These are phyloP conservation scores for Microplitis manilae DNA, from an alignment of 2,888 invertebrate genomes.

Conservation along the genomic window DNA sequence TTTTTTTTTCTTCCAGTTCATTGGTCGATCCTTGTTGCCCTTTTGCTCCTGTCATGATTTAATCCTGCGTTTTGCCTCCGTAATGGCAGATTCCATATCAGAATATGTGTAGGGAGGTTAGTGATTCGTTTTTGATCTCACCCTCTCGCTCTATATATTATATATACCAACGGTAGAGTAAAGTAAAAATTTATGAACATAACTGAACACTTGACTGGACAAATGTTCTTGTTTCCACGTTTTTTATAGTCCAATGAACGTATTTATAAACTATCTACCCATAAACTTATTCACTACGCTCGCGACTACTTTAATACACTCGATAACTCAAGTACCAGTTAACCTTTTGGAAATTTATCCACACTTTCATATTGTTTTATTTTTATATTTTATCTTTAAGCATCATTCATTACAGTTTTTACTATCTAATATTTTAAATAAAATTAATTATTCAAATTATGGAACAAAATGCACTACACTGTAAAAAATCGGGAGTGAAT, in stretches of 20 bases:
- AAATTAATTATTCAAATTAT: no score
- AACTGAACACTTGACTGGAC: constrained; percentile 1
- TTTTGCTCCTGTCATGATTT: constrained; percentile 60
- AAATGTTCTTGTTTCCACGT: not conserved
- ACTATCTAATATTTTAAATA: no score
- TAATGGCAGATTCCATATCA: constrained; percentile 42
- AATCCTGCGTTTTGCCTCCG: constrained; percentile 63
- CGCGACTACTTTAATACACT: not conserved
- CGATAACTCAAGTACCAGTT: not conserved
- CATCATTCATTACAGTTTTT: not conserved
- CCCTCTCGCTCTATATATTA: constrained; percentile 19
- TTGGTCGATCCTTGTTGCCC: constrained; percentile 58
- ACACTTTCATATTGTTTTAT: not conserved
- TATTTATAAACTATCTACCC: not conserved
- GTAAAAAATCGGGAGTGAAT: no score
- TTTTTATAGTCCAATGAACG: not conserved
- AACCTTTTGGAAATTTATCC: not conserved
- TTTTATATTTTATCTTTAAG: not conserved
- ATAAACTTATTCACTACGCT: not conserved
- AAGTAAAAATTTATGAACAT: constrained; percentile 1
- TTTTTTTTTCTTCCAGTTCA: constrained; percentile 62
- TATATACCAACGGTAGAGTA: not conserved
- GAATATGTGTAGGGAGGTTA: constrained; percentile 38
- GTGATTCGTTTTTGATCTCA: constrained; percentile 26
- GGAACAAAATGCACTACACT: no score